Evolutionary conservation across 2,113 vertebrate genomes (phyloP), one percentile per base, ranked within the genome.

Genomic region (Semicossyphus pulcher): DNA sequence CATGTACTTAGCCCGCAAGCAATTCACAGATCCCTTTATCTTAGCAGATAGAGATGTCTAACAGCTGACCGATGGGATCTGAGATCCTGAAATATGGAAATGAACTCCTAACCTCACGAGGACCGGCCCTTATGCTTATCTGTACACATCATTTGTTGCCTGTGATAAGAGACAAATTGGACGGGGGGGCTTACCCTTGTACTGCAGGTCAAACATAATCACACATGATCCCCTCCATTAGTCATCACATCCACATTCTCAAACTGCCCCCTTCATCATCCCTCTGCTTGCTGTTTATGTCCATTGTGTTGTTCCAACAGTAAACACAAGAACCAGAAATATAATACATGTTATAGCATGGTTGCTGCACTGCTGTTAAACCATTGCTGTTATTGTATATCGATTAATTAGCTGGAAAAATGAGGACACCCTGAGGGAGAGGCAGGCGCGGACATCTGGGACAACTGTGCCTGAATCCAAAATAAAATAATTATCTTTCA

Each of bases 41-140:
- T 93, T 90, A 92, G 92, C 93, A 94, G 94, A 95, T 93, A 93
- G 90, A 92, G 90, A 92, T 93, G 92, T 93, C 89, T 88, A 41
- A 10, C 87, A 31, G 14, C 47, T 80, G 95, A 96, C 93, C 94
- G 95, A 96, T 95, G 94, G 94, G 61, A 83, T 75, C 94, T 94
- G 93, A 94, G 94, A 96, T 95, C 92, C 91, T 94, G 92, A 96
- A 96, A 95, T 96, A 96, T 96, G 95, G 95, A 97, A 95, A 96
- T 95, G 91, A 95, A 95, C 95, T 95, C 94, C 92, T 96, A 94
- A 94, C 94, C 94, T 95, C 94, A 92, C 92, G 92, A 95, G 93
- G 94, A 94, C 66, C 0, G 47, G 32, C 36, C 36, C 21, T 71
- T 88, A 85, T 44, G 93, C 95, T 95, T 94, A 93, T 96, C 94